These are phyloP conservation scores for Spinibarbus caldwelli DNA, from an alignment of 2,797 vertebrate species.

Conservation along the genomic window DNA sequence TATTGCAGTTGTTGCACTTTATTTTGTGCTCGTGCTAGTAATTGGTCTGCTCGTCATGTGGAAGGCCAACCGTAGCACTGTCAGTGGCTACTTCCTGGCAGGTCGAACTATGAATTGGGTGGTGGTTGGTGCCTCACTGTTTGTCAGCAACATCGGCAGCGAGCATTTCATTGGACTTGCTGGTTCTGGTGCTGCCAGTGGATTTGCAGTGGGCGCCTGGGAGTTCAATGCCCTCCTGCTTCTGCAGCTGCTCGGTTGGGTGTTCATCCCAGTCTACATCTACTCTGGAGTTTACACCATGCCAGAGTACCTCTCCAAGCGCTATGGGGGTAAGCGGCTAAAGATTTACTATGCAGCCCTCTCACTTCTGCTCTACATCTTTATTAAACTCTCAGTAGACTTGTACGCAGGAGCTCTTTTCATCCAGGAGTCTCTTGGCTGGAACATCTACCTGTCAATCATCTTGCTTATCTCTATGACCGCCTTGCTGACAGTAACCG, in stretches of 20 bases:
- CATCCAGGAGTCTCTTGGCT: conserved; percentile 97
- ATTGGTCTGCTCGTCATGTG: conserved; percentile 97
- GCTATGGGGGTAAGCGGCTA: conserved; percentile 93
- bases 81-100: conserved; percentile 97
- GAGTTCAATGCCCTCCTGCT: conserved; percentile 98
- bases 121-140: conserved; percentile 94
- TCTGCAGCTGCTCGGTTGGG: conserved; percentile 97
- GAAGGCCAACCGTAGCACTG: conserved; percentile 95
- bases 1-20: conserved; percentile 93
- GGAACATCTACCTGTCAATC: conserved; percentile 97
- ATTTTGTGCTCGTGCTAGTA: conserved; percentile 93
- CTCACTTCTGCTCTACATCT: conserved; percentile 95
- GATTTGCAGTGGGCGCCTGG: conserved; percentile 98
- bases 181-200: conserved; percentile 96
- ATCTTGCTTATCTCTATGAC: conserved; percentile 95
- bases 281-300: conserved; percentile 97
- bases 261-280: conserved; percentile 98
- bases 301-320: conserved; percentile 97
- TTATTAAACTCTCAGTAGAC: conserved; percentile 98
- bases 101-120: conserved; percentile 97
- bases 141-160: conserved; percentile 99
- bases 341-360: conserved; percentile 95
- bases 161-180: conserved; percentile 99
- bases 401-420: conserved; percentile 98
- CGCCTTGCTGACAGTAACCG: conserved; percentile 92